These are phyloP conservation scores for Glaucopsyche alexis DNA, from an alignment of 2,888 invertebrate species.

Conservation along the genomic window DNA sequence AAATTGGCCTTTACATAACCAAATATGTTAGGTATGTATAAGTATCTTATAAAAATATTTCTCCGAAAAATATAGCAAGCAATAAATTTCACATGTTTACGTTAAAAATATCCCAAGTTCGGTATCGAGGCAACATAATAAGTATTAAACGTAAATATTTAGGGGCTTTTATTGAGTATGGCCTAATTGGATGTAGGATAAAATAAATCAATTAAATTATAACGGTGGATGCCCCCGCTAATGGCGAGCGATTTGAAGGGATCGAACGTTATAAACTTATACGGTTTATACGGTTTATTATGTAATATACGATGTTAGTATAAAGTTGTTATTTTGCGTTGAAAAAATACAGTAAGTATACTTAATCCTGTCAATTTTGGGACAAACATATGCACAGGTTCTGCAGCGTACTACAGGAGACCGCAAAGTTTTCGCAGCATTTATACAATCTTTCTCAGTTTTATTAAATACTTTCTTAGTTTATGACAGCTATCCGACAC, in stretches of 20 bases:
- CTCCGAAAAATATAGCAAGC: too few species aligned
- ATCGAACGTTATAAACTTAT: not conserved
- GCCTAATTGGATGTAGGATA: slow-evolving; percentile 62
- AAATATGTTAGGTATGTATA: too few species aligned
- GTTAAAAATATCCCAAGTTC: not conserved
- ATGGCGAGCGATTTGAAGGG: slow-evolving; percentile 47
- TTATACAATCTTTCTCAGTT: too few species aligned
- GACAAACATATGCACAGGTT: too few species aligned
- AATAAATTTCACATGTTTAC: not conserved
- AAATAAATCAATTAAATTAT: slow-evolving; percentile 73
- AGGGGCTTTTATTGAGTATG: slow-evolving; percentile 24
- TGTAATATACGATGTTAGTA: not conserved
- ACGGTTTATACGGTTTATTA: too few species aligned
- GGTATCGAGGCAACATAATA: slow-evolving; percentile 2
- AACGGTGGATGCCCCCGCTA: slow-evolving; percentile 57
- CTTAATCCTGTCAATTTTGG: too few species aligned
- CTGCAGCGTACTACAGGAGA: too few species aligned
- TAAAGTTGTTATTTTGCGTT: not conserved
- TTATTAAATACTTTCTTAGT: too few species aligned
- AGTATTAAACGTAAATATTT: slow-evolving; percentile 6
- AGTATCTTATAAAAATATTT: too few species aligned
- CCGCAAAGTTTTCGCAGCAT: too few species aligned
- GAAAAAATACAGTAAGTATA: not conserved
- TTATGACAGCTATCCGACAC: too few species aligned
- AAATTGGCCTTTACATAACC: too few species aligned